Base-by-base conservation (phyloP, 2,797 vertebrate genomes). In the Crax fasciolata region DNA sequence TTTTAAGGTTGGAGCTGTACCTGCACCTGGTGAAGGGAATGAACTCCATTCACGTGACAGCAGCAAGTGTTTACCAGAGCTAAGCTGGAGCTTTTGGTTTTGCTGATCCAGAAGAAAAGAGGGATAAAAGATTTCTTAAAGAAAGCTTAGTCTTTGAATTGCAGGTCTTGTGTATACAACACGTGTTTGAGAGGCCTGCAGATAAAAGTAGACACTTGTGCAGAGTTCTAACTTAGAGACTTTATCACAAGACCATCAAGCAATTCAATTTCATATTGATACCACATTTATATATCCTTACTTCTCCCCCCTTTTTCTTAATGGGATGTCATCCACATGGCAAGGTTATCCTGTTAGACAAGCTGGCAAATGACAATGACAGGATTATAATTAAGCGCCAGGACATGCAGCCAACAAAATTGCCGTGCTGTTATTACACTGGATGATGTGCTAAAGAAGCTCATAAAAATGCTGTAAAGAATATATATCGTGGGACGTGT, bases 311-410 rank as follows among this genome's bases (percentile, higher is more conserved):
- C 30, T 85, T 74, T 87, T 77, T 63, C 78, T 89, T 85, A 93
- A 93, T 93, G 96, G 94, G 96, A 96, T 94, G 89, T 89, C 89
- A 90, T 94, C 92, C 96, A 95, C 90, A 71, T 96, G 96, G 95
- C 96, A 97, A 97, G 96, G 97, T 97, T 97, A 97, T 96, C 96
- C 88, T 96, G 89, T 96, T 95, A 96, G 93, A 97, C 65, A 96
- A 95, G 93, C 95, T 97, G 93, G 96, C 85, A 97, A 97, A 96
- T 96, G 95, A 96, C 97, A 97, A 96, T 94, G 97, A 97, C 97
- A 97, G 95, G 91, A 95, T 92, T 97, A 96, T 97, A 98, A 98
- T 98, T 97, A 97, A 97, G 94, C 95, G 92, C 93, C 97, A 97
- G 95, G 95, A 97, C 97, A 97, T 87, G 94, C 94, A 96, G 97